Conservation (phyloP, 2,888 invertebrate genomes). For the Cetonia aurata region DNA sequence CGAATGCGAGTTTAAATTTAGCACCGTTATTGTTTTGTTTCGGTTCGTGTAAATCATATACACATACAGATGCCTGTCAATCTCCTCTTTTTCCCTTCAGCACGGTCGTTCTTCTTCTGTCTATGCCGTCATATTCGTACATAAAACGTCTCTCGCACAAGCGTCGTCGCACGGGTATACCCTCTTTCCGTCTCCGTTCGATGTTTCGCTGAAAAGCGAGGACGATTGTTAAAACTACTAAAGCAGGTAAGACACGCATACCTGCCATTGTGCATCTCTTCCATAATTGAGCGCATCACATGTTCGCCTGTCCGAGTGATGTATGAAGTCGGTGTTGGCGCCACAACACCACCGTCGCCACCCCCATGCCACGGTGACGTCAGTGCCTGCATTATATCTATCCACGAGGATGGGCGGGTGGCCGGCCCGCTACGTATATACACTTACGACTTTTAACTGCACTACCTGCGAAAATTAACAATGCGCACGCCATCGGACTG, state of each 20-base stretch:
- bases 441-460: constrained; percentile 26
- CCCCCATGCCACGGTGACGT: constrained; percentile 37
- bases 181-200: constrained; percentile 12
- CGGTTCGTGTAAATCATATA: constrained; percentile 35
- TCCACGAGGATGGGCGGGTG: constrained; percentile 15
- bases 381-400: constrained; percentile 34
- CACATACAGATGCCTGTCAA: constrained; percentile 34
- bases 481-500: background rate
- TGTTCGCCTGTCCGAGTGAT: constrained; percentile 55
- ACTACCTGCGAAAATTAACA: constrained; percentile 39
- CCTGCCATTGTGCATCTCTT: constrained; percentile 49
- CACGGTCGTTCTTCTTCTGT: constrained; percentile 6
- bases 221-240: constrained; percentile 39
- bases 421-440: constrained; percentile 1
- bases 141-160: background rate
- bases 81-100: constrained; percentile 30
- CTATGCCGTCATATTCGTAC: constrained; percentile 1
- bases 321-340: constrained; percentile 53
- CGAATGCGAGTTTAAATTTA: constrained; percentile 37
- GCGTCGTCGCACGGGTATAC: background rate
- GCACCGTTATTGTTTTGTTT: constrained; percentile 32
- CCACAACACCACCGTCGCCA: constrained; percentile 48
- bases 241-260: constrained; percentile 50
- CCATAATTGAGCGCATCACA: constrained; percentile 52
- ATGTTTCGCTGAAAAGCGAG: constrained; percentile 38